Evolutionary conservation across 2,113 vertebrate genomes (phyloP).

Genomic region (Danio rerio): GRCz12tu NC_133189.1:47448001-47448500

Average conservation of each 20-base stretch:
- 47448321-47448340: not conserved
- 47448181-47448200: conserved; percentile 13
- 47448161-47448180: not conserved
- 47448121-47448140: too few relatives aligned
- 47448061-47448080: too few relatives aligned
- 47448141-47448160: too few relatives aligned
- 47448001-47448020: too few relatives aligned
- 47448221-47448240: not conserved
- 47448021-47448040: too few relatives aligned
- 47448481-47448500: conserved; percentile 48
- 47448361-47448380: conserved; percentile 19
- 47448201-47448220: conserved; percentile 36
- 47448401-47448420: conserved; percentile 31
- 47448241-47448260: conserved; percentile 40
- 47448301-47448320: conserved; percentile 28
- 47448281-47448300: not conserved
- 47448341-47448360: conserved; percentile 25
- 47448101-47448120: too few relatives aligned
- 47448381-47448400: conserved; percentile 44
- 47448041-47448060: too few relatives aligned
- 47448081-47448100: too few relatives aligned
- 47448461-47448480: conserved; percentile 47
- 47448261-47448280: not conserved
- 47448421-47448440: conserved; percentile 31
- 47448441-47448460: conserved; percentile 40